These are phyloP conservation scores for Ridgeia piscesae DNA, from an alignment of 1,140 invertebrate genomes.

Conservation along the genomic window DNA sequence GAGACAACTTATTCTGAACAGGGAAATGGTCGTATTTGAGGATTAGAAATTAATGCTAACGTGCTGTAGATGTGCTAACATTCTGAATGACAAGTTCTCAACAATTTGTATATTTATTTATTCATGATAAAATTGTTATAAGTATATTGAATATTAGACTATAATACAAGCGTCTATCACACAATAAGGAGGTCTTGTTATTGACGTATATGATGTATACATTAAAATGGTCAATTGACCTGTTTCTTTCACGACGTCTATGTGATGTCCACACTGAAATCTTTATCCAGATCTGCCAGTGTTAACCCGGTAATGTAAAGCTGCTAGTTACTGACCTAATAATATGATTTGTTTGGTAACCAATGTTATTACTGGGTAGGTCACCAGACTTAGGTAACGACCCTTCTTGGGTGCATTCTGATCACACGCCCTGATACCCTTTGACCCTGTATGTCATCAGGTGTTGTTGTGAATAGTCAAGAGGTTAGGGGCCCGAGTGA, in stretches of 20 bases:
- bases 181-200: too few relatives aligned
- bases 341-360: neutral
- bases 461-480: neutral
- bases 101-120: too few relatives aligned
- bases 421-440: neutral
- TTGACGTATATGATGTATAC: too few relatives aligned
- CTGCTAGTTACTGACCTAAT: neutral
- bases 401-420: neutral
- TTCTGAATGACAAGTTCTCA: neutral
- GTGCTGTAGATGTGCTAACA: neutral
- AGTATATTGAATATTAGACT: neutral
- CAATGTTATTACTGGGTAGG: too few relatives aligned
- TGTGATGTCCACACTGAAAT: neutral
- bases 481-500: too few relatives aligned
- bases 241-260: neutral
- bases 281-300: neutral
- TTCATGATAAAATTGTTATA: neutral
- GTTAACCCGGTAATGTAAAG: neutral
- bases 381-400: too few relatives aligned
- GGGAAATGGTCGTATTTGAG: neutral
- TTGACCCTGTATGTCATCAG: neutral
- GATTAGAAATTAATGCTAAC: neutral
- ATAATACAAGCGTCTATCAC: neutral
- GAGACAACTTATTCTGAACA: neutral
- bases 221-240: too few relatives aligned